Conservation (phyloP, 2,797 vertebrate genomes). For the Picus viridis region DNA sequence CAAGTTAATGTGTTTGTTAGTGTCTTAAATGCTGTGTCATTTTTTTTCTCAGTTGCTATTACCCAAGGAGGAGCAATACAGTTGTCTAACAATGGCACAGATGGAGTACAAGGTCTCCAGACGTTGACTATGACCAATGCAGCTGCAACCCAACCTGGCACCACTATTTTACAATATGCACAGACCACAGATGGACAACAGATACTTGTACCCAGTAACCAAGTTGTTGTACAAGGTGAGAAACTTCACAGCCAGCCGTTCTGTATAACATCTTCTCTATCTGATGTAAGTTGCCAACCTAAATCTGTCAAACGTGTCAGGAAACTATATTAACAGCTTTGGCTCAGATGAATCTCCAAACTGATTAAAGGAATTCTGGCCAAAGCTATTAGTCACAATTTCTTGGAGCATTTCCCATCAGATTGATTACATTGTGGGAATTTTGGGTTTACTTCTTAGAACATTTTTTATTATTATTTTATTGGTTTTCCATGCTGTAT, state of each 20-base stretch:
- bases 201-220: constrained; percentile 98
- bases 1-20: constrained; percentile 24
- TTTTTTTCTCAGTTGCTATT: constrained; percentile 89
- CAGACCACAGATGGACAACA: constrained; percentile 99
- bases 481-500: neutral
- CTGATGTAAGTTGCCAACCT: neutral
- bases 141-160: constrained; percentile 87
- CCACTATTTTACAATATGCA: constrained; percentile 98
- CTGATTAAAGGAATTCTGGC: neutral
- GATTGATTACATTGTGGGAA: neutral
- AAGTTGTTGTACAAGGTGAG: constrained; percentile 98
- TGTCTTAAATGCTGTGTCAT: constrained; percentile 50
- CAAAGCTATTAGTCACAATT: neutral
- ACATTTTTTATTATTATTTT: neutral
- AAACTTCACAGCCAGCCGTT: constrained; percentile 11
- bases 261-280: neutral
- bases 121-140: constrained; percentile 96
- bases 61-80: constrained; percentile 99
- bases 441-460: neutral
- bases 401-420: neutral
- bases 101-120: constrained; percentile 96
- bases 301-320: neutral
- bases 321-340: constrained; percentile 38
- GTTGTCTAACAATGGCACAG: constrained; percentile 97
- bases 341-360: neutral